phyloP scores from a whole-genome alignment of 2,797 vertebrate genomes.

The Alectoris magna region DNA sequence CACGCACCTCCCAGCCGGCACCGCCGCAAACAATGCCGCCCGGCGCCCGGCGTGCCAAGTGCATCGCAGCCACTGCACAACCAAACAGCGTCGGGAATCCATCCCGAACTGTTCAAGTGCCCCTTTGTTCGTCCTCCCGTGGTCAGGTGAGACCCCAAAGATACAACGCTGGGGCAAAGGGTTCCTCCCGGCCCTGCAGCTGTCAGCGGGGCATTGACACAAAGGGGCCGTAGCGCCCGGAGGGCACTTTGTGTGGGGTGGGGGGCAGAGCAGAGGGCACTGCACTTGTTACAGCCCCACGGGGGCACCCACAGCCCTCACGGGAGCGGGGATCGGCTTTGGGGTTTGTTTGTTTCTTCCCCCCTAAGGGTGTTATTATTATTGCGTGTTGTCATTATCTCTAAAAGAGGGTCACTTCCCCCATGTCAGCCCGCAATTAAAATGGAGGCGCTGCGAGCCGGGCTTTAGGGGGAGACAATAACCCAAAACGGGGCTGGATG shows the following conservation, averaged over 20 bases:
- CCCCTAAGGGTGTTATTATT: neutral
- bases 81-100: constrained; percentile 56
- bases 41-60: constrained; percentile 42
- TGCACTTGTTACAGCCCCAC: no score
- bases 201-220: neutral
- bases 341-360: neutral
- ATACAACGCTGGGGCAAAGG: neutral
- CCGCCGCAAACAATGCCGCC: constrained; percentile 72
- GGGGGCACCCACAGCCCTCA: neutral
- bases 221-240: no score
- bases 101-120: constrained; percentile 72
- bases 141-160: constrained; percentile 15
- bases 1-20: constrained; percentile 67
- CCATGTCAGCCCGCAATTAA: constrained; percentile 79
- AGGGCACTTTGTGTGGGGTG: no score
- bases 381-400: neutral
- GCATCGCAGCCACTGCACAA: constrained; percentile 62
- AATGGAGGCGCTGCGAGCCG: constrained; percentile 91
- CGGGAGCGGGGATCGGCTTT: neutral
- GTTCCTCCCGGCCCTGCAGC: neutral
- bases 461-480: constrained; percentile 83
- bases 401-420: constrained; percentile 60
- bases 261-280: no score
- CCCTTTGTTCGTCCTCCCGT: constrained; percentile 74
- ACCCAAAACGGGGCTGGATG: constrained; percentile 74